Base-by-base conservation (phyloP, 2,888 invertebrate genomes). In the Elmis aenea region DNA sequence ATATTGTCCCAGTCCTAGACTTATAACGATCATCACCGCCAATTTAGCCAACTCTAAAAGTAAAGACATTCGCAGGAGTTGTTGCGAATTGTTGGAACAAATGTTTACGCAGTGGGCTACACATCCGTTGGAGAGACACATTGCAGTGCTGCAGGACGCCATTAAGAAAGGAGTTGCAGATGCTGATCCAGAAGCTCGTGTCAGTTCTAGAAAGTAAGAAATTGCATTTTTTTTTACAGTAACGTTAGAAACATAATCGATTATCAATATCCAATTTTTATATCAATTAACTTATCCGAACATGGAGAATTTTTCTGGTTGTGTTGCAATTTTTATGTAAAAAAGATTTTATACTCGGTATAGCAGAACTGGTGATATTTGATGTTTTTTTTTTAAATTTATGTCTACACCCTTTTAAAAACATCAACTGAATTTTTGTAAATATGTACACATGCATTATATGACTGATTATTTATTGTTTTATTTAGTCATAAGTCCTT, bases 121-220 rank as follows among this genome's bases (percentile, higher is more conserved):
- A 0, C 76, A 80, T 50, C 73, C 81, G 0, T 68, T 97, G 34
- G 95, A 95, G 64, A 83, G 81, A 57, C 88, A 93, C 62, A 78
- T 86, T 25, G 68, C 75, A 0, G 69, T 77, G 1, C 66, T 99
- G 2, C 80, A 86, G 46, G 95, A 95, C 49, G 83, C 88, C 1
- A 80, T 97, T 11, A 78, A 83, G 42, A 81, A 82, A 48, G 94
- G 94, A 0, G 84, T 96, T 43, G 79, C 83, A 2, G 97, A 99
- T 73, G 95, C 97, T 0, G 97, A 99, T 68, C 79, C 85, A 14
- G 87, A 87, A 31, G 93, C 95, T 0, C 71, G 97, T 50, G 81
- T 81, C 5, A 77, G 77, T 55, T 84, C 88, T 0, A 75, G 94
- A 59, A 85, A 82, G 90, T 92, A 65, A 67, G 72, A 45, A 18